Evolutionary conservation across 2,113 vertebrate genomes (phyloP).

Genomic region (Apaloderma vittatum): DNA sequence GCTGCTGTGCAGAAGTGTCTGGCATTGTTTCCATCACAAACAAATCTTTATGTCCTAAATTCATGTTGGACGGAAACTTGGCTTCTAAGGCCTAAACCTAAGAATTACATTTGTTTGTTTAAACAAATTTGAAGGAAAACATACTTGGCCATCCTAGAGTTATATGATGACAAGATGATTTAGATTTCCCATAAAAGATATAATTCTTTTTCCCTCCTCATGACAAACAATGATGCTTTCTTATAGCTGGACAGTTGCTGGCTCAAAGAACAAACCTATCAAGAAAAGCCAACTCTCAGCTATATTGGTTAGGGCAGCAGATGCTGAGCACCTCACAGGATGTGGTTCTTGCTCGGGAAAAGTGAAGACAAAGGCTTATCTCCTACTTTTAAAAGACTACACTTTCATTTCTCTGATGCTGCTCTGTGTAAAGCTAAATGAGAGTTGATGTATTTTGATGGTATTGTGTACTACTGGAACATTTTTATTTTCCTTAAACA

Average conservation of each 20-base stretch:
- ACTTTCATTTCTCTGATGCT: background rate
- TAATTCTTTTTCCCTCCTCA: slow-evolving; percentile 53
- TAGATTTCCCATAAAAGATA: slow-evolving; percentile 69
- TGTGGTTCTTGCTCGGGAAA: slow-evolving; percentile 28
- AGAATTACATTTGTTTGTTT: slow-evolving; percentile 77
- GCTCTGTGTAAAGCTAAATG: background rate
- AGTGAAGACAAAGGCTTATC: background rate
- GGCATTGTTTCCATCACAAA: slow-evolving; percentile 73
- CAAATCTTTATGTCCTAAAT: slow-evolving; percentile 73
- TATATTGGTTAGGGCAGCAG: slow-evolving; percentile 51
- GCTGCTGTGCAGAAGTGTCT: slow-evolving; percentile 67
- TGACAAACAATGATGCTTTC: slow-evolving; percentile 35
- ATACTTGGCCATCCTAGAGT: slow-evolving; percentile 64
- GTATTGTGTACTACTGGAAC: background rate
- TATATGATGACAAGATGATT: slow-evolving; percentile 71
- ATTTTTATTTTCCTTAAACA: background rate
- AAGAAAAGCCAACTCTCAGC: background rate
- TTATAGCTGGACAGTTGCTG: slow-evolving; percentile 46
- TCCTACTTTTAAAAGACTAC: background rate
- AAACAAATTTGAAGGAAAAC: slow-evolving; percentile 71
- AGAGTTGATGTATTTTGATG: background rate
- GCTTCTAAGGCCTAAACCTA: slow-evolving; percentile 55
- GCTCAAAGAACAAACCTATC: slow-evolving; percentile 42
- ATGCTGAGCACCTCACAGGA: slow-evolving; percentile 46
- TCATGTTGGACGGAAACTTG: slow-evolving; percentile 63